These are phyloP conservation scores for Choloepus hoffmanni DNA, from an alignment of 2,113 vertebrate species.

Conservation along the genomic window DNA sequence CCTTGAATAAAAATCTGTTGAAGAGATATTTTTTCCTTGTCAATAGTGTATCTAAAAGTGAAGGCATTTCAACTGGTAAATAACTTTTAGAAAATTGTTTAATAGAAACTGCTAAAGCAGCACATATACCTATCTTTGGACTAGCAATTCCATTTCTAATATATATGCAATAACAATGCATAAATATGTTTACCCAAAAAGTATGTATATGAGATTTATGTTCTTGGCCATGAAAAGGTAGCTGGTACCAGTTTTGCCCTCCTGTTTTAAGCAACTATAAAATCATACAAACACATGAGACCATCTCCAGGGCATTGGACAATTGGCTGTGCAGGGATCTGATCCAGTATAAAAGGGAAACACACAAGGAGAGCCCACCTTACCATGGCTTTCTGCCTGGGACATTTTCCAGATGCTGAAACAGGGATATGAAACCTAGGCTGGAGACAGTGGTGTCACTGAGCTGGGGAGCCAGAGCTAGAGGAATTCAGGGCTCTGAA, in stretches of 20 bases:
- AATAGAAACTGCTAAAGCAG: accelerated
- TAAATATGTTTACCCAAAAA: not conserved
- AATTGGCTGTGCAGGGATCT: no score
- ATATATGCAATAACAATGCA: accelerated
- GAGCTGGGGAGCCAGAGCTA: no score
- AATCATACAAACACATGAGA: not conserved
- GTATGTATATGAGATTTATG: accelerated
- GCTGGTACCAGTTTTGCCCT: not conserved
- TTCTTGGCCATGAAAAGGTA: no score
- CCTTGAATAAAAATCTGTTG: not conserved
- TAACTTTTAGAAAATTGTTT: not conserved
- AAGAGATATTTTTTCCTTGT: accelerated
- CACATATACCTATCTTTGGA: not conserved
- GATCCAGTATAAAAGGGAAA: no score
- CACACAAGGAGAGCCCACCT: no score
- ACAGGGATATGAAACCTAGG: no score
- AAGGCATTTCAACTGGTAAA: accelerated
- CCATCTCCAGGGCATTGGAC: no score
- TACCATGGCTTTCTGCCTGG: no score
- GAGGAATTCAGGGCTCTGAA: no score
- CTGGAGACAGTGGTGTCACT: no score
- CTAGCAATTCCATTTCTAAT: accelerated
- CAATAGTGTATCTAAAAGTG: accelerated
- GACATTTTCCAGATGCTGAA: no score
- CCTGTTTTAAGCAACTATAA: not conserved